Percentiles rank a stretch among this genome's conserved stretches.
These are phyloP conservation scores for Microtus oregoni DNA, from an alignment of 2,113 vertebrate species.

Conservation along the genomic window DNA sequence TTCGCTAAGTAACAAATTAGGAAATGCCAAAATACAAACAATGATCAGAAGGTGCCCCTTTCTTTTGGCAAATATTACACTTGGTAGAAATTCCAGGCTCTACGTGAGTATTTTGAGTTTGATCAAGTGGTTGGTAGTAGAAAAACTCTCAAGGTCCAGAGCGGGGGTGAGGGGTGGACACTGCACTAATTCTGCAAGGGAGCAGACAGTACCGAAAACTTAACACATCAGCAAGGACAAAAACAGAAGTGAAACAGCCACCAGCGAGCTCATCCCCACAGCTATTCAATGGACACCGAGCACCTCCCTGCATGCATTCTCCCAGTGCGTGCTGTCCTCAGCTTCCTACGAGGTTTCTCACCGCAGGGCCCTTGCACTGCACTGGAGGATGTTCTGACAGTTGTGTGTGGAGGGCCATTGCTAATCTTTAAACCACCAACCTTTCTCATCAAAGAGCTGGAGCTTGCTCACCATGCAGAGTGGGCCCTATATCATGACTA, in stretches of 20 bases:
- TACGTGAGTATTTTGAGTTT: not conserved
- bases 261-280: not conserved
- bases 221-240: not conserved
- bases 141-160: not conserved
- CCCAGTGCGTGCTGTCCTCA: not conserved
- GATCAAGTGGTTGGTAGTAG: not conserved
- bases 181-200: not conserved
- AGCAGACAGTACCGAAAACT: not conserved
- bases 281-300: not conserved
- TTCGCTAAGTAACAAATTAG: slow-evolving; percentile 56
- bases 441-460: not conserved
- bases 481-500: not conserved
- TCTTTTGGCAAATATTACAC: slow-evolving; percentile 8
- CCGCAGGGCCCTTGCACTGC: too few species aligned
- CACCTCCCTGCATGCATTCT: not conserved
- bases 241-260: not conserved
- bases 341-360: not conserved
- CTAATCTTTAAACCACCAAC: not conserved
- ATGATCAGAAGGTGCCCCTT: slow-evolving; percentile 17
- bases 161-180: too few species aligned
- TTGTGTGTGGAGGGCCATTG: not conserved
- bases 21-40: slow-evolving; percentile 53
- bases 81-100: slow-evolving; percentile 20
- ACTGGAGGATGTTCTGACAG: not conserved
- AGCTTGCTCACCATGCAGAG: not conserved